Percentiles rank a stretch among this genome's conserved stretches.
These are phyloP conservation scores for Malurus elegans DNA, from an alignment of 2,113 vertebrate genomes.

Conservation along the genomic window DNA sequence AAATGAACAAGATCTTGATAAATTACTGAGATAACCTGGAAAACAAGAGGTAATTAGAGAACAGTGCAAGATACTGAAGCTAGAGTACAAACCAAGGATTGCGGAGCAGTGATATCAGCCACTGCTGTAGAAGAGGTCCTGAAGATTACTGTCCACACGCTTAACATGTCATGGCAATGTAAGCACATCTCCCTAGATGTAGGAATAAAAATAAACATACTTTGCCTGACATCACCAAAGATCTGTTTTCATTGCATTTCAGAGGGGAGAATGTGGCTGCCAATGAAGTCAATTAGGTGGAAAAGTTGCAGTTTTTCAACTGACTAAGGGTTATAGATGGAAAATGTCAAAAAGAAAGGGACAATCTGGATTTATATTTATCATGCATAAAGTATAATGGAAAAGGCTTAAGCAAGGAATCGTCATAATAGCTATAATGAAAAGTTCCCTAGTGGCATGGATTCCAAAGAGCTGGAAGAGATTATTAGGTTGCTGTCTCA, in stretches of 20 bases:
- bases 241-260: background rate
- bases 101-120: fast-evolving
- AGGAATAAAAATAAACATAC: background rate
- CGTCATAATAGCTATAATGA: background rate
- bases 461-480: background rate
- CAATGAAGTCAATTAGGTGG: background rate
- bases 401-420: background rate
- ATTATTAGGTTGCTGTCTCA: background rate
- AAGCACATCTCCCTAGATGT: background rate
- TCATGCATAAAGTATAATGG: background rate
- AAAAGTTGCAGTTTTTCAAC: background rate
- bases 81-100: background rate
- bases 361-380: background rate
- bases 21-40: background rate
- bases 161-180: background rate
- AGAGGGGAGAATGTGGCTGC: background rate
- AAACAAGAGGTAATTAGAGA: background rate
- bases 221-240: background rate
- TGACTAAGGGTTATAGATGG: background rate
- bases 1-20: background rate
- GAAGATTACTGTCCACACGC: background rate
- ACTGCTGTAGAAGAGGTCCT: background rate
- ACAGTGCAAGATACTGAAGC: background rate
- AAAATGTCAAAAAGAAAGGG: background rate
- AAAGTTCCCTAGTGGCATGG: background rate